Evolutionary conservation across 2,113 vertebrate genomes (phyloP).

Genomic region (Pluvianellus socialis): DNA sequence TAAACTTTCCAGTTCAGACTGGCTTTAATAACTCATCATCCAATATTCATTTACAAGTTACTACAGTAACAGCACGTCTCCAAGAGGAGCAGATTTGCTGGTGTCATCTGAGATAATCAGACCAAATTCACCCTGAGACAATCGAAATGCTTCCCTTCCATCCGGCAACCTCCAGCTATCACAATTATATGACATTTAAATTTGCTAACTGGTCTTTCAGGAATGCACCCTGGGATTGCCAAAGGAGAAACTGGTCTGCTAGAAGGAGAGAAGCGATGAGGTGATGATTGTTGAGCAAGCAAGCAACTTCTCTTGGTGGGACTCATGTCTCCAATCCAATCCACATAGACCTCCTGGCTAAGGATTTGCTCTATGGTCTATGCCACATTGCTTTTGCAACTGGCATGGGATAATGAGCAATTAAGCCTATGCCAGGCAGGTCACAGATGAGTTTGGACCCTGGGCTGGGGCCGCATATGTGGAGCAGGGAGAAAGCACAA

Average conservation of each 20-base stretch:
- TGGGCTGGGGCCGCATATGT: neutral
- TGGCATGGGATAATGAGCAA: neutral
- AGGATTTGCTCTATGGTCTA: neutral
- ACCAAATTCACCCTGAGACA: conserved; percentile 33
- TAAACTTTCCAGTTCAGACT: conserved; percentile 15
- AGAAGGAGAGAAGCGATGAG: neutral
- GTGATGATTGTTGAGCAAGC: neutral
- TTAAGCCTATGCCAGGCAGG: neutral
- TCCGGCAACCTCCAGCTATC: conserved; percentile 29
- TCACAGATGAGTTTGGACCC: neutral
- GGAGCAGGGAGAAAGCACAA: neutral
- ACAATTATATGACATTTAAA: neutral
- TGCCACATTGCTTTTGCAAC: neutral
- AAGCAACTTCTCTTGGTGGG: rapidly evolving
- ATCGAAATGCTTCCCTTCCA: conserved; percentile 10
- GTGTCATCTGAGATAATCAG: conserved; percentile 65
- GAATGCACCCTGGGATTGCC: neutral
- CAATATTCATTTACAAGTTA: conserved; percentile 66
- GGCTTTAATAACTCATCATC: conserved; percentile 64
- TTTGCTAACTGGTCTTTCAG: conserved; percentile 5
- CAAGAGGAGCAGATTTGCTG: conserved; percentile 51
- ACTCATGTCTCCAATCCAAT: neutral
- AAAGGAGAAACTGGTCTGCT: neutral
- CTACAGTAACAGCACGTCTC: conserved; percentile 63
- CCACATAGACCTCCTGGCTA: neutral